Conservation (phyloP, 1,140 invertebrate species). For the Cyclina sinensis region DNA sequence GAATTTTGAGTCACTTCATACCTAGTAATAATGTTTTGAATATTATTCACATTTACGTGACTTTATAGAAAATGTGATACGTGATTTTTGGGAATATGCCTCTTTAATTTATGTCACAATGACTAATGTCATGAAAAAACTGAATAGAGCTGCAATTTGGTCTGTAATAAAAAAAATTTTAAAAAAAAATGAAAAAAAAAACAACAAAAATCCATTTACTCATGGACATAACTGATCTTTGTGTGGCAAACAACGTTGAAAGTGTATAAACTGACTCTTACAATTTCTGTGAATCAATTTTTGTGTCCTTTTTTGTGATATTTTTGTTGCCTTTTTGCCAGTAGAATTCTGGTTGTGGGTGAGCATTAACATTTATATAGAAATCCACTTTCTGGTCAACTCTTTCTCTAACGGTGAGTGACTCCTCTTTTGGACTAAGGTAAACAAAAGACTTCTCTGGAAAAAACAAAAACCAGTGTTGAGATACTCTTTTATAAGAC, state of each 20-base stretch:
- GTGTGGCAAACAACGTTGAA: background rate
- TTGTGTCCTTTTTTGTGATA: constrained; percentile 8
- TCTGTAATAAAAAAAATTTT: no score
- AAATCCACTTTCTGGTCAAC: constrained; percentile 17
- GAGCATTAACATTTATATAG: constrained; percentile 8
- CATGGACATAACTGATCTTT: no score
- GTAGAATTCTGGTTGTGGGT: constrained; percentile 32
- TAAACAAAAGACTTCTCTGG: constrained; percentile 45
- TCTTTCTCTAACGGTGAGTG: constrained; percentile 18
- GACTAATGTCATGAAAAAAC: no score
- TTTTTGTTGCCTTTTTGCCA: constrained; percentile 33
- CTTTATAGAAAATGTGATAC: no score
- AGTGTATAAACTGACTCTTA: constrained; percentile 2
- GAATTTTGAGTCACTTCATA: no score
- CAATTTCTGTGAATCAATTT: constrained; percentile 2
- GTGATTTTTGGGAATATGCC: no score
- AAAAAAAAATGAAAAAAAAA: background rate
- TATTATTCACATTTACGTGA: no score
- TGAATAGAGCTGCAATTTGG: no score
- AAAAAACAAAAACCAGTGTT: constrained; percentile 7
- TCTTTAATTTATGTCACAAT: no score
- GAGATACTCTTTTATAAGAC: no score
- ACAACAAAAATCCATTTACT: no score
- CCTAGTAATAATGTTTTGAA: no score
- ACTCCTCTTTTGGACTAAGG: background rate